phyloP scores from a whole-genome alignment of 2,797 vertebrate genomes.

The Danio kyathit region DNA sequence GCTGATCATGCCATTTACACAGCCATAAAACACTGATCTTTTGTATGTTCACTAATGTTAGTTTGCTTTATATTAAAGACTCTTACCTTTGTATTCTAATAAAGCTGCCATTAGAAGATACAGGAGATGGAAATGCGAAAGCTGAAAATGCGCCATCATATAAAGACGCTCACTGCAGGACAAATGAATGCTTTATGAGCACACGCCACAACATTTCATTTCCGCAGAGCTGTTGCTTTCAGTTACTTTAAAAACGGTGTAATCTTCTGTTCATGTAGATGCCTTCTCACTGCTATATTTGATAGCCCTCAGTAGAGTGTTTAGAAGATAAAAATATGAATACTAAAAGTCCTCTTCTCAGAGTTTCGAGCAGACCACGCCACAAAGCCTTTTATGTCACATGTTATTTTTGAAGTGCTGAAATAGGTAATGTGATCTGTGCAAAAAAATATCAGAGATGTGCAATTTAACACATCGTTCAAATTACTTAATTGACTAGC shows the following conservation, averaged over 20 bases:
- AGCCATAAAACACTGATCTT: not conserved
- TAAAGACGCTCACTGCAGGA: not conserved
- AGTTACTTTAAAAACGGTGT: not conserved
- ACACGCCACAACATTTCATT: not conserved
- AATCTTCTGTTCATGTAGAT: not conserved
- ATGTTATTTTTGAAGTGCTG: not conserved
- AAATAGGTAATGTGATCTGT: not conserved
- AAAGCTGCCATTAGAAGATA: not conserved
- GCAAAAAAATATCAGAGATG: not conserved
- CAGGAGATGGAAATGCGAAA: not conserved
- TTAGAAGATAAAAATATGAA: not conserved
- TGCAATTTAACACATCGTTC: not conserved
- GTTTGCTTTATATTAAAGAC: not conserved
- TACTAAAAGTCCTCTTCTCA: not conserved
- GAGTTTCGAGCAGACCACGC: not conserved
- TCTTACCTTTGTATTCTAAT: slow-evolving; percentile 36
- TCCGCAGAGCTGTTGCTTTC: not conserved
- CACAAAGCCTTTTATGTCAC: not conserved
- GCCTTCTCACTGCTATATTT: not conserved
- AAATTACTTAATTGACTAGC: not conserved
- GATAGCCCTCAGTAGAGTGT: not conserved
- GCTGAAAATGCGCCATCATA: slow-evolving; percentile 7
- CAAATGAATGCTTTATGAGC: not conserved
- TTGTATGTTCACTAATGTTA: not conserved
- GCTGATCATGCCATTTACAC: not conserved